A percentile compares a stretch with the other conserved stretches of the same genome.
Evolutionary conservation across 2,113 vertebrate genomes (phyloP).

Genomic region (Salvelinus alpinus): DNA sequence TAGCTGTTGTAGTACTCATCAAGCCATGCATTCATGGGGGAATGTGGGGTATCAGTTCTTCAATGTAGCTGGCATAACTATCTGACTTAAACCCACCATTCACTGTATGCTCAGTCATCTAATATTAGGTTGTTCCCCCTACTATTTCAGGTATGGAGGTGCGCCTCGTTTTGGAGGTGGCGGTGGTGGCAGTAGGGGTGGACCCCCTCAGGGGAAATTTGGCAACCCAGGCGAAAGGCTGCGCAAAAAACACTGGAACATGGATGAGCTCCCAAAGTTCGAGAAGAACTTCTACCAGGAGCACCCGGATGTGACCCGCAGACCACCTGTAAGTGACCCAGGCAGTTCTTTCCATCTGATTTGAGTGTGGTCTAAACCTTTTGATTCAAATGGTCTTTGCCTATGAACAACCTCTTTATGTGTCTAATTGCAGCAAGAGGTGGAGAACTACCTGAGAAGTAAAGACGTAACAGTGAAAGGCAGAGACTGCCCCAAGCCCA

Average conservation of each 20-base stretch:
- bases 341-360: neutral
- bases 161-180: constrained; percentile 87
- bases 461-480: constrained; percentile 96
- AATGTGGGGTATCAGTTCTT: neutral
- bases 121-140: neutral
- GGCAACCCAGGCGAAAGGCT: constrained; percentile 95
- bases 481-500: constrained; percentile 92
- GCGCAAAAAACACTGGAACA: constrained; percentile 97
- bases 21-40: neutral
- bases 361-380: neutral
- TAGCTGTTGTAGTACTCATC: neutral
- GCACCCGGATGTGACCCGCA: constrained; percentile 84
- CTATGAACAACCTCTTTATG: neutral
- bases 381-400: neutral
- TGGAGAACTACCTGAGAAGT: constrained; percentile 88
- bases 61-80: neutral
- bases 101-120: neutral
- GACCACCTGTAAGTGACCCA: constrained; percentile 75
- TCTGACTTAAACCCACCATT: neutral
- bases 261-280: constrained; percentile 95
- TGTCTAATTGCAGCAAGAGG: constrained; percentile 83
- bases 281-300: constrained; percentile 99
- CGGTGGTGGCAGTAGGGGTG: constrained; percentile 81
- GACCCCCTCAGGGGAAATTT: constrained; percentile 88
- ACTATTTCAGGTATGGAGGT: constrained; percentile 82